Evolutionary conservation across 2,113 vertebrate species (phyloP).

Genomic region (Murina feae): DNA sequence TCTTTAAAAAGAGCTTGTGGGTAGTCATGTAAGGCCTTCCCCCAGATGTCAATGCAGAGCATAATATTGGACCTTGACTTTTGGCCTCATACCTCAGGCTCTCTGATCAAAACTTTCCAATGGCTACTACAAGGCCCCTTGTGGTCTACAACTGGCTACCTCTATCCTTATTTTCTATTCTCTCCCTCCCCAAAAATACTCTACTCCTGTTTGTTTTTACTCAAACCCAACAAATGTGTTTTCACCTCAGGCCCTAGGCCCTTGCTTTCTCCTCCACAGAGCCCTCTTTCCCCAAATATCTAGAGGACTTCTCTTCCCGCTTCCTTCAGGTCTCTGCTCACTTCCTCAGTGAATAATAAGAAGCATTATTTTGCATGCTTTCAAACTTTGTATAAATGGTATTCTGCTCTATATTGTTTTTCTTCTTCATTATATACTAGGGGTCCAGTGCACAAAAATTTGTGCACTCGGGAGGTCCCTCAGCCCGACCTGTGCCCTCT

Average conservation of each 20-base stretch:
- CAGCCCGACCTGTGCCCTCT: too few species aligned
- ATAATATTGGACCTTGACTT: background rate
- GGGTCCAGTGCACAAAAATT: too few species aligned
- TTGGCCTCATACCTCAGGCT: background rate
- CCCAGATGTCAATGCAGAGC: background rate
- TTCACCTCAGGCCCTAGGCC: background rate
- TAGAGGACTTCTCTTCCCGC: background rate
- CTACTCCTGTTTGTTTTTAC: background rate
- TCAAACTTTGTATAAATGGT: background rate
- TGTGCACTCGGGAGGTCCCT: too few species aligned
- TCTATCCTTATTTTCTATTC: background rate
- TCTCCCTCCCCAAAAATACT: too few species aligned
- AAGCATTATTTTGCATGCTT: background rate
- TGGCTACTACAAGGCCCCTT: background rate
- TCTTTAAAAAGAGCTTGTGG: background rate
- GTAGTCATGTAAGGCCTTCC: background rate
- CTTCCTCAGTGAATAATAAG: background rate
- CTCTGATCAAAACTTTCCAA: background rate
- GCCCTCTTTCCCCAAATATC: background rate
- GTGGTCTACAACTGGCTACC: background rate
- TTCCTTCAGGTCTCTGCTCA: background rate
- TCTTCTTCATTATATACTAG: background rate
- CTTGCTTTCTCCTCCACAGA: background rate
- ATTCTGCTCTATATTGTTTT: background rate
- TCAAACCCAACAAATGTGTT: background rate